phyloP scores from a whole-genome alignment of 2,888 invertebrate genomes.

The Ctena decussata region DNA sequence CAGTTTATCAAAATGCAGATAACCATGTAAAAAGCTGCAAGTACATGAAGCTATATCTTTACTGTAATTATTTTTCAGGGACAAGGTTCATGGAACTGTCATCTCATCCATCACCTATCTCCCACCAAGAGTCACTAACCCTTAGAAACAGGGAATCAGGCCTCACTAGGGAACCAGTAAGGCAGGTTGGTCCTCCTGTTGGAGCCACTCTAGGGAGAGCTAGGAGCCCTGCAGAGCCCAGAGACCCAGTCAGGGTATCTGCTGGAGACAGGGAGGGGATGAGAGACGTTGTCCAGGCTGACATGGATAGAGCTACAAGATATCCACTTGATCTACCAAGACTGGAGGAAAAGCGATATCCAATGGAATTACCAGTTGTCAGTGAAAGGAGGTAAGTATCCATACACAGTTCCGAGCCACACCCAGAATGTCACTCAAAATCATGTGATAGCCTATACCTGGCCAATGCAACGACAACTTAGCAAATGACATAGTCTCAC shows the following conservation, averaged over 20 bases:
- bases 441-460: too few relatives aligned
- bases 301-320: background rate
- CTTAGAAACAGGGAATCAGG: slow-evolving; percentile 4
- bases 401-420: too few relatives aligned
- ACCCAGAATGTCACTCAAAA: too few relatives aligned
- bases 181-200: background rate
- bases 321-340: slow-evolving; percentile 42
- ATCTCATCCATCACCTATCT: slow-evolving; percentile 71
- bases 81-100: slow-evolving; percentile 71
- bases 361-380: slow-evolving; percentile 48
- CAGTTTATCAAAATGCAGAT: too few relatives aligned
- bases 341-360: background rate
- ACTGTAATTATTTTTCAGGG: slow-evolving; percentile 43
- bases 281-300: too few relatives aligned
- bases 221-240: background rate
- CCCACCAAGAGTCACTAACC: slow-evolving; percentile 62
- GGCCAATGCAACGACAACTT: too few relatives aligned
- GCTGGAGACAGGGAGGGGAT: background rate
- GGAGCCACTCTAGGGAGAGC: background rate
- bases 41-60: too few relatives aligned
- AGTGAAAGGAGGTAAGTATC: slow-evolving; percentile 35
- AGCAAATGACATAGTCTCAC: too few relatives aligned
- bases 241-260: background rate
- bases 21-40: too few relatives aligned
- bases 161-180: background rate